These are phyloP conservation scores for Eudemis profundana DNA, from an alignment of 2,888 invertebrate genomes.

Conservation along the genomic window DNA sequence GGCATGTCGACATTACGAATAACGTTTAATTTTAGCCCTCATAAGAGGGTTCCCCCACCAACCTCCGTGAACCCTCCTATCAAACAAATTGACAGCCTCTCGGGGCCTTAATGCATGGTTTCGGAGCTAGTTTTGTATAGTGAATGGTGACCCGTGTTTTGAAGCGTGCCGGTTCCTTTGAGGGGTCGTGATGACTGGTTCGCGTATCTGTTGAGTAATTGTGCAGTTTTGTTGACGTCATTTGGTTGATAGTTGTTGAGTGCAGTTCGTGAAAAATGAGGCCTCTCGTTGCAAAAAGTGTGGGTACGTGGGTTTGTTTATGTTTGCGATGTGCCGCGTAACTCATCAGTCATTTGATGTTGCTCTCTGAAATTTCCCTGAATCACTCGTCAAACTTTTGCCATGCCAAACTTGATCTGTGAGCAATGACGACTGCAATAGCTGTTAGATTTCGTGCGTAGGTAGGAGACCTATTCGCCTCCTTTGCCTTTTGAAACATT, in stretches of 20 bases:
- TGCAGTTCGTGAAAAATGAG: slow-evolving; percentile 54
- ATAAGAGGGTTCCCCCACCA: slow-evolving; percentile 52
- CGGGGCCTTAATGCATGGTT: slow-evolving; percentile 28
- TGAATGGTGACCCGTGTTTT: slow-evolving; percentile 52
- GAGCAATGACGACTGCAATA: too few relatives aligned
- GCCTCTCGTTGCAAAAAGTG: slow-evolving; percentile 36
- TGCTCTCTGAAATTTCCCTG: slow-evolving; percentile 3
- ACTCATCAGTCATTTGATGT: slow-evolving; percentile 12
- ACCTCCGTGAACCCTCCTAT: slow-evolving; percentile 27
- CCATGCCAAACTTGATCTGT: too few relatives aligned
- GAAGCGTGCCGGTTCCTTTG: slow-evolving; percentile 41
- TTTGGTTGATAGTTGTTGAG: slow-evolving; percentile 73
- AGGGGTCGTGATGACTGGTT: slow-evolving; percentile 59
- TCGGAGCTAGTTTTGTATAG: slow-evolving; percentile 29
- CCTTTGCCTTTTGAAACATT: too few relatives aligned
- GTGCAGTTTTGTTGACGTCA: slow-evolving; percentile 81
- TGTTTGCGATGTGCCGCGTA: slow-evolving; percentile 35
- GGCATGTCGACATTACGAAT: slow-evolving; percentile 84
- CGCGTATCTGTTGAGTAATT: slow-evolving; percentile 70
- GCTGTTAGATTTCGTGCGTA: too few relatives aligned
- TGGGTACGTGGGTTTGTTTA: slow-evolving; percentile 53
- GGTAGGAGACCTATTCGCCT: too few relatives aligned
- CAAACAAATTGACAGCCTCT: slow-evolving; percentile 10
- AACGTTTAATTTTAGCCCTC: slow-evolving; percentile 81
- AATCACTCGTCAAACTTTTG: too few relatives aligned